Evolutionary conservation across 2,113 vertebrate species (phyloP).

Genomic region (Vimba vimba): DNA sequence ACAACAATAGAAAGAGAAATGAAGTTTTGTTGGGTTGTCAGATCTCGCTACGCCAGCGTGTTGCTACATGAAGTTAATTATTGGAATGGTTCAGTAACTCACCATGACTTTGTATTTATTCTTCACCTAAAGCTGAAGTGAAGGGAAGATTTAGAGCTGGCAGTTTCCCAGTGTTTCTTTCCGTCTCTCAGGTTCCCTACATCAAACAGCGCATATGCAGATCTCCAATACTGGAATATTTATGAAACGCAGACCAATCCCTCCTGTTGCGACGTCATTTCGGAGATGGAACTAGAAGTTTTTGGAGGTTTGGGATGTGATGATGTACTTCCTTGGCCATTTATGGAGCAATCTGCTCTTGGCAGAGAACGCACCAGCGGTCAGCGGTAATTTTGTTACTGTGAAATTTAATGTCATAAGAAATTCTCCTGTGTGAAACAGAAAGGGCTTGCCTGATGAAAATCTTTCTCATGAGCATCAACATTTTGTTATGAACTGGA

Average conservation of each 20-base stretch:
- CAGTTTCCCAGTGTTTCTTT: conserved; percentile 16
- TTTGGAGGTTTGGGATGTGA: background rate
- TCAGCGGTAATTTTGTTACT: background rate
- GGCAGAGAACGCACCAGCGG: background rate
- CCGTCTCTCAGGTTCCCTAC: conserved; percentile 20
- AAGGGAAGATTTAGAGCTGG: conserved; percentile 44
- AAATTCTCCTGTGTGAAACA: background rate
- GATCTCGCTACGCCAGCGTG: conserved; percentile 4
- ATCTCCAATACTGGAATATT: conserved; percentile 52
- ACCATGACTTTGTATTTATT: conserved; percentile 5
- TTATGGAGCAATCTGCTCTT: conserved; percentile 4
- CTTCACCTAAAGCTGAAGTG: conserved; percentile 36
- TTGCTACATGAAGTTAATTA: conserved; percentile 34
- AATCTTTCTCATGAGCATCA: background rate
- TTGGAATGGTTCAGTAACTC: conserved; percentile 30
- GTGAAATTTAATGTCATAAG: conserved; percentile 6
- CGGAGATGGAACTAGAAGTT: background rate
- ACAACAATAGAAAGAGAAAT: conserved; percentile 13
- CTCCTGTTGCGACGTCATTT: conserved; percentile 11
- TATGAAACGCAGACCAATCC: conserved; percentile 36
- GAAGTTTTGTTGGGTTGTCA: conserved; percentile 15
- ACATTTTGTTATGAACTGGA: background rate
- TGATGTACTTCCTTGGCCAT: background rate
- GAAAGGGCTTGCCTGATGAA: background rate
- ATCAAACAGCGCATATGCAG: conserved; percentile 16